Evolutionary conservation across 2,797 vertebrate species (phyloP), one percentile per base, ranked within the genome.

Genomic region (Pseudochaenichthys georgianus): DNA sequence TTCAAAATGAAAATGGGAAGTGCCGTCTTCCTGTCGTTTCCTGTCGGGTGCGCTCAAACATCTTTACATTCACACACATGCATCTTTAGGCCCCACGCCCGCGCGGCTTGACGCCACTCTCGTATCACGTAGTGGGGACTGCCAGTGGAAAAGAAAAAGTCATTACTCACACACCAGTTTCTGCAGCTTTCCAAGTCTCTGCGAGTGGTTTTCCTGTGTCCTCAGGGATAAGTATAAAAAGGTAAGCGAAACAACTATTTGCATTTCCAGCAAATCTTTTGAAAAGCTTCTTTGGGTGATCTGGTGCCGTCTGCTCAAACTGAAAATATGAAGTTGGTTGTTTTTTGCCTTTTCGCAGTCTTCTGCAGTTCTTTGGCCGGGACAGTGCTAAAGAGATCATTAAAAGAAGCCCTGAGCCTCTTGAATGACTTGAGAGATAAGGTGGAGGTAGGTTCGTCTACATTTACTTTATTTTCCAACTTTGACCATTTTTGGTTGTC

Each of bases 81-180:
- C 91, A 95, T 84, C 65, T 83, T 81, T 73, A 67, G 84, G 86
- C 80, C 87, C 75, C 90, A 85, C 84, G 83, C 86, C 87, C 82
- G 75, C 84, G 77, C 86, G 16, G 62, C 81, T 69, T 88, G 82
- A 91, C 89, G 86, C 23, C 82, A 90, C 75, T 81, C 67, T 86
- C 85, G 75, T 61, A 88, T 89, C 90, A 94, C 91, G 92, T 93
- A 89, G 90, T 93, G 93, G 93, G 89, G 83, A 83, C 80, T 94
- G 96, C 96, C 96, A 97, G 91, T 96, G 98, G 97, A 99, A 99
- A 99, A 98, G 97, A 98, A 98, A 97, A 96, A 95, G 86, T 92
- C 85, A 96, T 97, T 97, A 98, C 94, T 98, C 97, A 97, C 94
- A 95, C 92, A 94, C 92, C 94, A 95, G 94, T 96, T 94, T 96